These are phyloP conservation scores for Huso huso DNA, from an alignment of 2,797 vertebrate species.

Conservation along the genomic window DNA sequence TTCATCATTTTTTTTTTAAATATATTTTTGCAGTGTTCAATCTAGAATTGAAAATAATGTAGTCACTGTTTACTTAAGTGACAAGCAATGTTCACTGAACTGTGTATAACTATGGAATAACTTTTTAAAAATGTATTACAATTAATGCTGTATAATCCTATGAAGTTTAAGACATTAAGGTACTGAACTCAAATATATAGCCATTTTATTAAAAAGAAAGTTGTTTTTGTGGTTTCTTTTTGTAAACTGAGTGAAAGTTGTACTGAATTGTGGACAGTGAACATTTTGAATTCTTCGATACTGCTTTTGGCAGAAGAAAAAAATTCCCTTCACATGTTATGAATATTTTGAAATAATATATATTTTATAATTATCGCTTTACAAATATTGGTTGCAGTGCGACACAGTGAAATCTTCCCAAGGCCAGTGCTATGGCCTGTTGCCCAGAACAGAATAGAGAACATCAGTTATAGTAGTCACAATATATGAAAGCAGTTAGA, in stretches of 20 bases:
- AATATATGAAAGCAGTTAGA: too few relatives aligned
- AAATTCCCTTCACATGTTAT: too few relatives aligned
- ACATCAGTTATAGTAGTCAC: too few relatives aligned
- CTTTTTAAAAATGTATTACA: slow-evolving; percentile 33
- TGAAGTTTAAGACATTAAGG: slow-evolving; percentile 29
- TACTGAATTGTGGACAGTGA: slow-evolving; percentile 36
- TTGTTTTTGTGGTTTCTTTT: slow-evolving; percentile 34
- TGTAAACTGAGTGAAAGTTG: slow-evolving; percentile 35
- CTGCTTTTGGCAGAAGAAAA: slow-evolving; percentile 32
- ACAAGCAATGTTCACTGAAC: slow-evolving; percentile 47
- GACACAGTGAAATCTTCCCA: slow-evolving; percentile 21
- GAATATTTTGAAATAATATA: too few relatives aligned
- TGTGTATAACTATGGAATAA: slow-evolving; percentile 46
- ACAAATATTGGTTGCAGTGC: too few relatives aligned
- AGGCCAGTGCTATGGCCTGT: too few relatives aligned
- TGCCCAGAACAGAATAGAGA: too few relatives aligned
- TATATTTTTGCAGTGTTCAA: slow-evolving; percentile 46
- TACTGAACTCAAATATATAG: slow-evolving; percentile 31
- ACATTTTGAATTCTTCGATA: slow-evolving; percentile 50
- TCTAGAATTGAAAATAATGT: slow-evolving; percentile 45
- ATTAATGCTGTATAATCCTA: slow-evolving; percentile 43
- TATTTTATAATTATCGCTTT: too few relatives aligned
- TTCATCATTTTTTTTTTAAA: too few relatives aligned
- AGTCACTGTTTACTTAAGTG: slow-evolving; percentile 36
- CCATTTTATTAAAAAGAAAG: slow-evolving; percentile 41